Evolutionary conservation across 2,797 vertebrate genomes (phyloP).

Genomic region (Percopsis omiscomaycus): DNA sequence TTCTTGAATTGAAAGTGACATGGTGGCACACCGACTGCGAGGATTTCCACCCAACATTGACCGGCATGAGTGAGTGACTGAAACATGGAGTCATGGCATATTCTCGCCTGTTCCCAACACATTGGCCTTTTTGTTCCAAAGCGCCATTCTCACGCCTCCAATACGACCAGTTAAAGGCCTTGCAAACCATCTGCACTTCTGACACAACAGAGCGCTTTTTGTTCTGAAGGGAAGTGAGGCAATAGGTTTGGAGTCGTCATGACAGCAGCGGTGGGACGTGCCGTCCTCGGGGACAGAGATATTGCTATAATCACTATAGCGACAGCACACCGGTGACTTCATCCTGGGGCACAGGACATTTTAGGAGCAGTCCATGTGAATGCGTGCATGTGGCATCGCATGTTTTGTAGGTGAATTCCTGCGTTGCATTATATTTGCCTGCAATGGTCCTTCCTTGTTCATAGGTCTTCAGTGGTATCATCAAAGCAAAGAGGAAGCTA

Average conservation of each 20-base stretch:
- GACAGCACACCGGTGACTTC: conserved; percentile 44
- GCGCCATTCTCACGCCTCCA: conserved; percentile 25
- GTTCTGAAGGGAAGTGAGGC: conserved; percentile 68
- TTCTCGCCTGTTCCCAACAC: conserved; percentile 40
- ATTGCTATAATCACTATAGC: conserved; percentile 46
- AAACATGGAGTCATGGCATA: conserved; percentile 22
- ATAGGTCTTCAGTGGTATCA: conserved; percentile 14
- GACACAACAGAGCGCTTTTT: conserved; percentile 62
- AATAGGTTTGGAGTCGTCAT: conserved; percentile 40
- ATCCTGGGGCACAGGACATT: conserved; percentile 10
- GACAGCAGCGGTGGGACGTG: conserved; percentile 31
- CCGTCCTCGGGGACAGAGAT: conserved; percentile 30
- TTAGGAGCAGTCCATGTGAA: conserved; percentile 1
- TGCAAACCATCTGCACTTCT: conserved; percentile 38
- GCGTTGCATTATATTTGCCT: conserved; percentile 12
- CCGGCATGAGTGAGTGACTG: conserved; percentile 23
- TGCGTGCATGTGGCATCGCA: background rate
- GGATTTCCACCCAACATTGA: conserved; percentile 29
- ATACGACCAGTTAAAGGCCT: conserved; percentile 37
- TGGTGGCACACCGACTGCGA: conserved; percentile 4
- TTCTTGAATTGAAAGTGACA: conserved; percentile 28
- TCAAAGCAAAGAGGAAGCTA: conserved; percentile 63
- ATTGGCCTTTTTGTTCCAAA: conserved; percentile 58
- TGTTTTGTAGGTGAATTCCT: background rate
- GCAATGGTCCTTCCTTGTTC: conserved; percentile 38